Base-by-base conservation (phyloP, 2,113 vertebrate genomes). In the Cairina moschata region DNA sequence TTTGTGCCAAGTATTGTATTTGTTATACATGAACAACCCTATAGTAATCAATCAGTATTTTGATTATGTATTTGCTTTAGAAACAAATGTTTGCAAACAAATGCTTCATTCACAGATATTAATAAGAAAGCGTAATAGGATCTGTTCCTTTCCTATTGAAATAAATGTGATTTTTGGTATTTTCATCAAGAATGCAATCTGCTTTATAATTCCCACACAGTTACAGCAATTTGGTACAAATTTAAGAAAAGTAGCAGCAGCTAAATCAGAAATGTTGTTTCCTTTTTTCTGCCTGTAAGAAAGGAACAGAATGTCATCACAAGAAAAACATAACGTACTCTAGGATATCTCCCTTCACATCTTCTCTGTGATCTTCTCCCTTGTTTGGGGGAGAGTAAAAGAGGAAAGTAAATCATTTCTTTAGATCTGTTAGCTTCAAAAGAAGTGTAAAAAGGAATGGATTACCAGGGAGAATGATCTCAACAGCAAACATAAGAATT, bases 401-500 rank as follows among this genome's bases (percentile, higher is more conserved):
- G 34, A 58, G 62, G 58, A 84, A 90, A 82, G 20, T 29, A 95
- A 81, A 85, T 68, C 44, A 22, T 77, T 63, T 40, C 75, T 90
- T 78, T 62, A 94, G 86, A 91, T 89, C 69, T 74, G n/a, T 55
- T 92, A 76, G 65, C 71, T 93, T 76, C 89, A 91, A 93, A 92
- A 91, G 50, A 81, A 60, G 46, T 68, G 32, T 86, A 46, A 82
- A 94, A 94, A 80, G n/a, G 59, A 91, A 66, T 8, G 21, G 72
- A n/a, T 42, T 88, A 22, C 32, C 67, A 63, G 31, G 75, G 80
- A 88, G 81, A 91, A 90, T 38, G 38, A 11, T 69, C 94, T 89
- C 40, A 95, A 67, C 59, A 89, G 63, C 66, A 94, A 89, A 93
- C 22, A 52, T 84, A 21, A 78, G 50, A 92, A 81, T 68, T 62